Evolutionary conservation across 1,140 invertebrate genomes (phyloP), one percentile per base, ranked within the genome.

Genomic region (Diprion similis): DNA sequence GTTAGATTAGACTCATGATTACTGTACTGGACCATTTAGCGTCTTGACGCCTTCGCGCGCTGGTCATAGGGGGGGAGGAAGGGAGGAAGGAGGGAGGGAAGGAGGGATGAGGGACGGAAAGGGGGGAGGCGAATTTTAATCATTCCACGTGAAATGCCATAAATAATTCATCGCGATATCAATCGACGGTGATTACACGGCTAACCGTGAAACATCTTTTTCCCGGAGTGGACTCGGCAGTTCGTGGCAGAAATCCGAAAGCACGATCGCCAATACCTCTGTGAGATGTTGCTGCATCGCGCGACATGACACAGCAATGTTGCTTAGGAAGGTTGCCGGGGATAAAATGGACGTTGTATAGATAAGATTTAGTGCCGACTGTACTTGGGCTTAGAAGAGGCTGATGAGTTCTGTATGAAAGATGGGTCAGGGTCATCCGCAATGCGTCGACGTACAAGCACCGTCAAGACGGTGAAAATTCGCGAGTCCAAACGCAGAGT

Each of bases 371-470:
- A 13, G 66, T 19, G 13, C 4, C 11, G 80, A 81, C 81, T 81
- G 81, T 83, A 82, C 80, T 72, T 71, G 74, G 74, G 77, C 81
- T 82, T 79, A 78, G 78, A 83, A 81, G 79, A 81, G 76, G 74
- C 75, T 81, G 82, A 82, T 83, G 77, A 82, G 78, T 68, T 78
- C 77, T 80, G 80, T 82, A 82, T 78, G 79, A 78, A 82, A 82
- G 80, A 82, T 83, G 81, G 82, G 82, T 83, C 82, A 83, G 78
- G 82, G 82, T 83, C 82, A 82, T 79, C 74, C 76, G 81, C 81
- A 80, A 80, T 80, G 79, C 75, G 46, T 76, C 70, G 67, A 59
- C 66, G 78, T 82, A 81, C 81, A 81, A 75, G 79, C 81, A 51
- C 72, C 68, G 77, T 48, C 79, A 82, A 82, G 80, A 82, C 51